phyloP scores from a whole-genome alignment of 1,140 invertebrate genomes.

The Tetragnatha versicolor region DNA sequence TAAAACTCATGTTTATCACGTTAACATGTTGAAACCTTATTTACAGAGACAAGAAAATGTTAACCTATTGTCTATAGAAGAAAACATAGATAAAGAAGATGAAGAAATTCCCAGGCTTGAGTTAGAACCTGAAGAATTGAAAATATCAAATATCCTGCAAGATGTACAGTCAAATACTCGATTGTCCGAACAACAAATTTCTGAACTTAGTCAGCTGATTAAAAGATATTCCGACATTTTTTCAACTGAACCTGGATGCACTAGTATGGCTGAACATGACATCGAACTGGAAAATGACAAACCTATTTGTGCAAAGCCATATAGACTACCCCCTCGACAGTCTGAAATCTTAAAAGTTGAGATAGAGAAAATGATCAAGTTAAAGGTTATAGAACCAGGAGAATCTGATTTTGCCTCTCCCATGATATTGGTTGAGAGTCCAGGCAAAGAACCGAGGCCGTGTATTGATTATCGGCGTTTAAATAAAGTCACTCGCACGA shows the following conservation, averaged over 20 bases:
- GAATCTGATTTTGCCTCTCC: too few relatives aligned
- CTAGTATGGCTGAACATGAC: not conserved
- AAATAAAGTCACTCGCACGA: too few relatives aligned
- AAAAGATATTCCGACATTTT: not conserved
- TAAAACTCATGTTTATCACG: too few relatives aligned
- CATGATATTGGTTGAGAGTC: too few relatives aligned
- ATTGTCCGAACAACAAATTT: not conserved
- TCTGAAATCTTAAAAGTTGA: slow-evolving; percentile 33
- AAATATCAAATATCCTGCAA: not conserved
- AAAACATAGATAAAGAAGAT: not conserved
- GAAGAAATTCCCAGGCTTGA: not conserved
- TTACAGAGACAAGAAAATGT: too few relatives aligned
- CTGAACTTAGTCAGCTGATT: not conserved
- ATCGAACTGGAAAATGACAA: not conserved
- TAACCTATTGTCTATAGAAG: not conserved
- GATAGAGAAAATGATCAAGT: too few relatives aligned
- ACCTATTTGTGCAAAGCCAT: not conserved
- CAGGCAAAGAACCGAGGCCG: too few relatives aligned
- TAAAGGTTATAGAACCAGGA: too few relatives aligned
- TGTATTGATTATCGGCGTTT: too few relatives aligned
- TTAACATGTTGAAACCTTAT: too few relatives aligned
- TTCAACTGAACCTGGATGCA: slow-evolving; percentile 16
- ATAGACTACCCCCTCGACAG: not conserved
- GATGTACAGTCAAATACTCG: not conserved
- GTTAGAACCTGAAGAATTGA: not conserved